Evolutionary conservation across 2,113 vertebrate genomes (phyloP).

Genomic region (Tragelaphus buxtoni): DNA sequence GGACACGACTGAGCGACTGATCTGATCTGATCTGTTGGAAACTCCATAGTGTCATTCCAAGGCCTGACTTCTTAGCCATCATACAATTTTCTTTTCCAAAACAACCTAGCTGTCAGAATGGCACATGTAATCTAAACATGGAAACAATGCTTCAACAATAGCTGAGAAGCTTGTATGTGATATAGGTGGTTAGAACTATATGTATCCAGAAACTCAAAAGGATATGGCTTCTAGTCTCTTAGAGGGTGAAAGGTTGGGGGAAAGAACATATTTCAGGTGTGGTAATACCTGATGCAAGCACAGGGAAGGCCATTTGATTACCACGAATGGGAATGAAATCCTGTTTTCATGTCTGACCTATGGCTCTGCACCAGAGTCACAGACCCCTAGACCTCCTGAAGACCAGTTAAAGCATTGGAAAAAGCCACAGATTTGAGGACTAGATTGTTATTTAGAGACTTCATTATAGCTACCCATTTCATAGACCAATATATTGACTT

Average conservation of each 20-base stretch:
- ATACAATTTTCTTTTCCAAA: neutral
- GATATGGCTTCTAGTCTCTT: neutral
- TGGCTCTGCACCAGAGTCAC: neutral
- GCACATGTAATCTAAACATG: neutral
- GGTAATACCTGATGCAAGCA: neutral
- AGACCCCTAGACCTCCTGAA: neutral
- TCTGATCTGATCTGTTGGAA: neutral
- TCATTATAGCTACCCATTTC: neutral
- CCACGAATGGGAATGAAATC: neutral
- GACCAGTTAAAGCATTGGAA: neutral
- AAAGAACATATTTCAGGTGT: neutral
- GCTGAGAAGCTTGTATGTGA: neutral
- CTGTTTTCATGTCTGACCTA: neutral
- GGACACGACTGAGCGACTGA: no score
- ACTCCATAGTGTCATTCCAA: neutral
- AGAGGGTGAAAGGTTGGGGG: accelerated
- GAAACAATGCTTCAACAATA: neutral
- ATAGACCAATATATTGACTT: neutral
- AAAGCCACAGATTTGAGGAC: neutral
- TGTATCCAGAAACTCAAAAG: neutral
- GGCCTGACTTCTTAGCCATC: neutral
- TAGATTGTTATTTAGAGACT: neutral
- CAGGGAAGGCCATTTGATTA: neutral
- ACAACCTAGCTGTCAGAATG: neutral
- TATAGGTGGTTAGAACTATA: neutral